A percentile compares a stretch with the other conserved stretches of the same genome.
Conservation (phyloP, 2,888 invertebrate species). For the Salpingus planirostris region DNA sequence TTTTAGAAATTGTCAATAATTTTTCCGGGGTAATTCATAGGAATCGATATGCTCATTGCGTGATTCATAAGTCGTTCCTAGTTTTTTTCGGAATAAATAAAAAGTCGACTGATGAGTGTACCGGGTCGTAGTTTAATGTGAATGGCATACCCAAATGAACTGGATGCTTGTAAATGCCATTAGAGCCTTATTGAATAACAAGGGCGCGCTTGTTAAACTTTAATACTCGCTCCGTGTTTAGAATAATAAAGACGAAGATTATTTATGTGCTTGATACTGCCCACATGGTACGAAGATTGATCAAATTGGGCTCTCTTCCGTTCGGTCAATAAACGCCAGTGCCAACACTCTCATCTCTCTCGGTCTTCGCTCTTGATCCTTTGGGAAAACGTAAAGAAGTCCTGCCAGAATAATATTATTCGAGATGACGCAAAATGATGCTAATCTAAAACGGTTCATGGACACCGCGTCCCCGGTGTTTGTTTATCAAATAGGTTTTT, state of each 20-base stretch:
- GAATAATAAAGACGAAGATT: background rate
- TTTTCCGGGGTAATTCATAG: too few relatives aligned
- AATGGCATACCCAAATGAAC: background rate
- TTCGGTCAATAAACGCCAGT: background rate
- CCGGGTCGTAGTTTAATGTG: background rate
- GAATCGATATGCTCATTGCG: too few relatives aligned
- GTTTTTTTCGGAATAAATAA: too few relatives aligned
- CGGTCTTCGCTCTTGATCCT: background rate
- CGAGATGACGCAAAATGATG: too few relatives aligned
- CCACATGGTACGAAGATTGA: background rate
- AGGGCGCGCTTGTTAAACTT: background rate
- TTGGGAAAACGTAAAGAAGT: background rate
- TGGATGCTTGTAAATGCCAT: background rate
- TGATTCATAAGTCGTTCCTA: too few relatives aligned
- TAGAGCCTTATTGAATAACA: background rate
- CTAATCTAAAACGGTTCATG: too few relatives aligned
- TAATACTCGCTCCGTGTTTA: background rate
- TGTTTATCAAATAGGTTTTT: too few relatives aligned
- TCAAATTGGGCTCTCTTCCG: background rate
- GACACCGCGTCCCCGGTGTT: too few relatives aligned
- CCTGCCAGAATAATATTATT: too few relatives aligned
- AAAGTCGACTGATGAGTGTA: too few relatives aligned
- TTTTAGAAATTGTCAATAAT: too few relatives aligned
- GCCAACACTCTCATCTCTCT: background rate
- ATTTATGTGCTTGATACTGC: background rate